These are phyloP conservation scores for Esperia sulphurella DNA, from an alignment of 2,888 invertebrate genomes.

Conservation along the genomic window DNA sequence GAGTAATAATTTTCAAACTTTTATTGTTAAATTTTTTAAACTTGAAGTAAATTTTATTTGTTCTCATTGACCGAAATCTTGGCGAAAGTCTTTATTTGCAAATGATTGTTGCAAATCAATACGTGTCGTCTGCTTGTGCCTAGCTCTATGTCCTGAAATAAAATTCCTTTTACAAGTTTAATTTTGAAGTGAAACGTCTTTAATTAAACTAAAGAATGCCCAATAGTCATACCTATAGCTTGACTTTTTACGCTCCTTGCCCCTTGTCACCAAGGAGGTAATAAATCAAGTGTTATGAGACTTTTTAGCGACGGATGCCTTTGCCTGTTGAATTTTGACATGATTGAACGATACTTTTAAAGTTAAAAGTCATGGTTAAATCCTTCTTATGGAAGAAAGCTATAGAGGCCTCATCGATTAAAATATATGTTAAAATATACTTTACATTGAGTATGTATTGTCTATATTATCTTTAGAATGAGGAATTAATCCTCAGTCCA, in stretches of 20 bases:
- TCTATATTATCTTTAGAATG: too few relatives aligned
- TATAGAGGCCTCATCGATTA: too few relatives aligned
- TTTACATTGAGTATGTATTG: too few relatives aligned
- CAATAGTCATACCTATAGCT: conserved; percentile 14
- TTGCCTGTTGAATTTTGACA: conserved; percentile 15
- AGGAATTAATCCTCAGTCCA: too few relatives aligned
- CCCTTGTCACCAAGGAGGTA: conserved; percentile 5
- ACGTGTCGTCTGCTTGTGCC: too few relatives aligned
- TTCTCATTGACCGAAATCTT: too few relatives aligned
- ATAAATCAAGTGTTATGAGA: conserved; percentile 27
- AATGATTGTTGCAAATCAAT: too few relatives aligned
- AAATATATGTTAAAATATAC: too few relatives aligned
- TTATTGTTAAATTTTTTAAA: too few relatives aligned
- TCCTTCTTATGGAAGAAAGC: neutral
- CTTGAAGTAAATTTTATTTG: too few relatives aligned
- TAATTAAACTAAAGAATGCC: conserved; percentile 41
- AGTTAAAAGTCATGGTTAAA: neutral
- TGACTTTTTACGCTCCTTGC: neutral
- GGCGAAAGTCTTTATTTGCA: too few relatives aligned
- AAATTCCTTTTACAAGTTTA: conserved; percentile 1
- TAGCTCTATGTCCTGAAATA: neutral
- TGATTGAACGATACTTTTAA: conserved; percentile 1
- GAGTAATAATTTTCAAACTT: too few relatives aligned
- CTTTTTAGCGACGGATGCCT: conserved; percentile 24
- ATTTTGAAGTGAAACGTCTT: conserved; percentile 24